These are phyloP conservation scores for Trileptium ribeirensis DNA, from an alignment of 2,888 invertebrate species.

Conservation along the genomic window DNA sequence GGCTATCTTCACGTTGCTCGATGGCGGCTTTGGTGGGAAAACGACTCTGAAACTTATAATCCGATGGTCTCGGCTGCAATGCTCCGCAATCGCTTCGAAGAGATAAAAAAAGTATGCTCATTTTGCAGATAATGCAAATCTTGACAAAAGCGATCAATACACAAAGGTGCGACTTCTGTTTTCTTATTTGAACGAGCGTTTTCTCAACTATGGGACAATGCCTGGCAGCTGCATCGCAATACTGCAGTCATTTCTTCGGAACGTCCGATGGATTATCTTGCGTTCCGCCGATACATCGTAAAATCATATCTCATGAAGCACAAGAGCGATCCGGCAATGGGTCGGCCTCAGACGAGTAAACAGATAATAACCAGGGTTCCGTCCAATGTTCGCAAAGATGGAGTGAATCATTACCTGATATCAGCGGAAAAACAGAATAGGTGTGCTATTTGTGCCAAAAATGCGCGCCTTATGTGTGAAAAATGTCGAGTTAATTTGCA, in stretches of 20 bases:
- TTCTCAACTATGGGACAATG: constrained; percentile 30
- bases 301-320: not conserved
- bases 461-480: not conserved
- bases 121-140: constrained; percentile 31
- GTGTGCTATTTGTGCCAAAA: not conserved
- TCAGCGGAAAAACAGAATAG: constrained; percentile 1
- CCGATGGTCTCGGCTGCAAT: not conserved
- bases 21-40: not conserved
- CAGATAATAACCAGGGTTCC: not conserved
- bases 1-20: not conserved
- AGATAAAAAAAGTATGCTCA: not conserved
- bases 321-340: not conserved
- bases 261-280: not conserved
- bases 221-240: constrained; percentile 21
- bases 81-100: constrained; percentile 10
- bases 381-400: constrained; percentile 1
- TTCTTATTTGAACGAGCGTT: constrained; percentile 36
- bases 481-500: constrained; percentile 5
- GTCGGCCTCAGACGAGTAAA: not conserved
- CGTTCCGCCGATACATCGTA: not conserved
- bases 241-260: not conserved
- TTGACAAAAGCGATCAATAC: constrained; percentile 40
- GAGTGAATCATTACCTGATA: not conserved
- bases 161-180: constrained; percentile 40
- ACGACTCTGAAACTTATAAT: not conserved